Evolutionary conservation across 2,888 invertebrate genomes (phyloP).

Genomic region (Leucania comma): DNA sequence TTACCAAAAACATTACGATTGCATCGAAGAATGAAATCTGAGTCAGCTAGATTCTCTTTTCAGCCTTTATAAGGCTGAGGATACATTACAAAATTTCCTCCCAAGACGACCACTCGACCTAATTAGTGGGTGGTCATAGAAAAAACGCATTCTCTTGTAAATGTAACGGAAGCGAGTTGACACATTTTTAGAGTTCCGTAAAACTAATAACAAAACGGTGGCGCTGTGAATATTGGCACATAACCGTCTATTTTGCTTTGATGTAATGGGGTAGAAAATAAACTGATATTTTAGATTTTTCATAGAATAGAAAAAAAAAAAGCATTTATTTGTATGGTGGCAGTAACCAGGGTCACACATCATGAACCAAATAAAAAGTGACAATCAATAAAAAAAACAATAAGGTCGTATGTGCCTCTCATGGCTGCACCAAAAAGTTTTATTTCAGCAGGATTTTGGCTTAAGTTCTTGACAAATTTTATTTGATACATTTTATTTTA

Average conservation of each 20-base stretch:
- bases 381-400: too few species aligned
- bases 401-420: too few species aligned
- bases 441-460: too few species aligned
- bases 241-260: background rate
- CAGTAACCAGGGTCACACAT: too few species aligned
- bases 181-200: conserved; percentile 69
- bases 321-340: too few species aligned
- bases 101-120: conserved; percentile 68
- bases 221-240: too few species aligned
- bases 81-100: conserved; percentile 73
- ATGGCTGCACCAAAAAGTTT: too few species aligned
- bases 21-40: conserved; percentile 21
- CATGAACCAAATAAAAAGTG: too few species aligned
- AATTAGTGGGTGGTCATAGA: conserved; percentile 67
- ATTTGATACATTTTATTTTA: too few species aligned
- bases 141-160: conserved; percentile 72
- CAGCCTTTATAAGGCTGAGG: conserved; percentile 64
- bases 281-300: background rate
- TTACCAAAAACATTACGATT: conserved; percentile 18
- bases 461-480: too few species aligned
- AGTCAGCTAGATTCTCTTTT: conserved; percentile 56
- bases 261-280: background rate
- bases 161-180: conserved; percentile 76
- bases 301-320: too few species aligned
- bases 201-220: conserved; percentile 28